A percentile compares a stretch with the other conserved stretches of the same genome.
Conservation (phyloP, 1,140 invertebrate genomes). For the Solenopsis fugax region DNA sequence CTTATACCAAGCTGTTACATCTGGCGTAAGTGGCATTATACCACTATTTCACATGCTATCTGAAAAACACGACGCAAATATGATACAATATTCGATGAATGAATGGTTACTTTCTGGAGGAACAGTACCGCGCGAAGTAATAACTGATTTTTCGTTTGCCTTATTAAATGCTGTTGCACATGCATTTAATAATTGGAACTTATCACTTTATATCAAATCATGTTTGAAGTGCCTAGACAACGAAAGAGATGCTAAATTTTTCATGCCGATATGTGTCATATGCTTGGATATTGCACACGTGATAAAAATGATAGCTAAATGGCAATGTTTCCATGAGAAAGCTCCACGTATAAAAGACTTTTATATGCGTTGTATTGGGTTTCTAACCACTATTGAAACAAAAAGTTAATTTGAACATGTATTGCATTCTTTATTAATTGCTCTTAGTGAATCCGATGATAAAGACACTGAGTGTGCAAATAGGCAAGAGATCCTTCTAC, state of each 20-base stretch:
- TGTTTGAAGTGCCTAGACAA: not conserved
- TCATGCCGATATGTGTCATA: not conserved
- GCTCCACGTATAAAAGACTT: not conserved
- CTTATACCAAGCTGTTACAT: conserved; percentile 4
- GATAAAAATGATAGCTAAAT: conserved; percentile 3
- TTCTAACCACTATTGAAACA: not conserved
- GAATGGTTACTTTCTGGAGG: not conserved
- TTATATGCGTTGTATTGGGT: not conserved
- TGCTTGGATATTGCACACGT: conserved; percentile 10
- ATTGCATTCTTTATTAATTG: not conserved
- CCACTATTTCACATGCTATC: not conserved
- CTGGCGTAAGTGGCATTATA: not conserved
- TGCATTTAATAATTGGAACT: conserved; percentile 3
- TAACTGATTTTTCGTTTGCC: not conserved
- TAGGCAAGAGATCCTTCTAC: not conserved
- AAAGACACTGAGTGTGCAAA: not conserved
- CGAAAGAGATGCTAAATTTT: not conserved
- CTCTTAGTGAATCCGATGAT: not conserved
- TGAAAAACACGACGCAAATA: conserved; percentile 7
- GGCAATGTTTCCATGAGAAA: not conserved
- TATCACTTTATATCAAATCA: not conserved
- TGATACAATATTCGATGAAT: not conserved
- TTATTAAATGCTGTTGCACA: conserved; percentile 27
- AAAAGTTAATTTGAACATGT: not conserved
- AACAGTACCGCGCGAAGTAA: not conserved